Evolutionary conservation across 2,888 invertebrate species (phyloP).

Genomic region (Mesorhabditis spiculigera): DNA sequence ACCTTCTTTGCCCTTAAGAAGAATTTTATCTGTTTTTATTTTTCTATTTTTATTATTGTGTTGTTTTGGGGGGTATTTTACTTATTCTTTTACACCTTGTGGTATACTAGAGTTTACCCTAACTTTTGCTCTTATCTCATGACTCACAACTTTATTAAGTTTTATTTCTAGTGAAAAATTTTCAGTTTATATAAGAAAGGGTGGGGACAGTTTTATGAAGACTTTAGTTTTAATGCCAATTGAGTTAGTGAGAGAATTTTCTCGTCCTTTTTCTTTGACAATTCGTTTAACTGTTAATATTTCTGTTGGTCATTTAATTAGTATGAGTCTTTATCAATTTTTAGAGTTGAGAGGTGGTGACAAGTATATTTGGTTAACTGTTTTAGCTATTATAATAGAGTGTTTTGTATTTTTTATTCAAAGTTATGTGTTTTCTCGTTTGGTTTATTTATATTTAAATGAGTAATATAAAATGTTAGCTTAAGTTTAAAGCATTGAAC

Average conservation of each 20-base stretch:
- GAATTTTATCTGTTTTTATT: conserved; percentile 47
- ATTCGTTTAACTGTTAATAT: conserved; percentile 49
- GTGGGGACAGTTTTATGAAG: conserved; percentile 36
- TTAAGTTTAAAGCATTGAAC: conserved; percentile 43
- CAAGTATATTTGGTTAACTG: conserved; percentile 38
- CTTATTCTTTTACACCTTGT: conserved; percentile 46
- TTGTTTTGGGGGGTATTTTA: conserved; percentile 57
- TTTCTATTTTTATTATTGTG: conserved; percentile 57
- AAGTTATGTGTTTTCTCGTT: conserved; percentile 46
- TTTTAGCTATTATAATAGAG: conserved; percentile 43
- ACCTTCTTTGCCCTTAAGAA: conserved; percentile 28
- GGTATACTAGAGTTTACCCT: conserved; percentile 62
- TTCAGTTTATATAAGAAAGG: conserved; percentile 42
- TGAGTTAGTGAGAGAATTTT: conserved; percentile 45
- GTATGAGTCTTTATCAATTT: conserved; percentile 33
- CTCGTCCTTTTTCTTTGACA: conserved; percentile 45
- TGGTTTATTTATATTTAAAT: conserved; percentile 42
- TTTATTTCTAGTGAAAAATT: conserved; percentile 42
- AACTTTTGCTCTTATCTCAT: conserved; percentile 58
- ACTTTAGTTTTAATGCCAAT: conserved; percentile 40
- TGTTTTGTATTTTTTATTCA: conserved; percentile 51
- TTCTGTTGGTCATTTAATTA: conserved; percentile 45
- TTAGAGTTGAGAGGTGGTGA: conserved; percentile 33
- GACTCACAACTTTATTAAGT: conserved; percentile 38
- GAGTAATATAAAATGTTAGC: conserved; percentile 37